phyloP scores from a whole-genome alignment of 2,797 vertebrate species.

The Myotis planiceps region DNA sequence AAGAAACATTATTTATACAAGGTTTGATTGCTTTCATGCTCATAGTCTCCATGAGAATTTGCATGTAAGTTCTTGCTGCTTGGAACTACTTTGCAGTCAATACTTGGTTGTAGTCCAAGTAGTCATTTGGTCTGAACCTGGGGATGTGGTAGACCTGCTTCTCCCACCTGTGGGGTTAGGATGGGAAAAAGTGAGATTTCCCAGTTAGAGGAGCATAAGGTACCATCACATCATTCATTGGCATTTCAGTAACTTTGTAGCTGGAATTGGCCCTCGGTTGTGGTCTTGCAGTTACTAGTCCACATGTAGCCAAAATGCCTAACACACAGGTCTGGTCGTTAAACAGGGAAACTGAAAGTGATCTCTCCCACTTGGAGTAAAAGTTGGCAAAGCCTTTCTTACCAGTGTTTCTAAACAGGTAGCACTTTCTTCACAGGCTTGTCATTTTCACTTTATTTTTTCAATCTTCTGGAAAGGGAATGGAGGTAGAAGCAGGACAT shows the following conservation, averaged over 20 bases:
- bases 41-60: conserved; percentile 52
- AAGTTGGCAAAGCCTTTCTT: conserved; percentile 30
- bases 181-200: conserved; percentile 36
- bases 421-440: conserved; percentile 58
- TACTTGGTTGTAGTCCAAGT: conserved; percentile 28
- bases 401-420: conserved; percentile 1
- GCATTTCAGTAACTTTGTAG: not conserved
- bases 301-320: not conserved
- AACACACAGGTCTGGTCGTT: not conserved
- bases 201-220: not conserved
- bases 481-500: conserved; percentile 33
- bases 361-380: not conserved
- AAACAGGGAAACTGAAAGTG: not conserved
- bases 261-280: not conserved
- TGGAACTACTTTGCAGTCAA: conserved; percentile 38
- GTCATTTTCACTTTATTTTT: not conserved
- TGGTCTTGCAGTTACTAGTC: not conserved
- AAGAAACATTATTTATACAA: conserved; percentile 55
- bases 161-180: not conserved
- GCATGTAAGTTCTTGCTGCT: conserved; percentile 43
- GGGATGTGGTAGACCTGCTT: not conserved
- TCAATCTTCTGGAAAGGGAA: conserved; percentile 63
- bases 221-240: not conserved
- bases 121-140: conserved; percentile 46
- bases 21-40: conserved; percentile 45